Evolutionary conservation across 2,888 invertebrate species (phyloP).

Genomic region (Hirtodrosophila confusa): DNA sequence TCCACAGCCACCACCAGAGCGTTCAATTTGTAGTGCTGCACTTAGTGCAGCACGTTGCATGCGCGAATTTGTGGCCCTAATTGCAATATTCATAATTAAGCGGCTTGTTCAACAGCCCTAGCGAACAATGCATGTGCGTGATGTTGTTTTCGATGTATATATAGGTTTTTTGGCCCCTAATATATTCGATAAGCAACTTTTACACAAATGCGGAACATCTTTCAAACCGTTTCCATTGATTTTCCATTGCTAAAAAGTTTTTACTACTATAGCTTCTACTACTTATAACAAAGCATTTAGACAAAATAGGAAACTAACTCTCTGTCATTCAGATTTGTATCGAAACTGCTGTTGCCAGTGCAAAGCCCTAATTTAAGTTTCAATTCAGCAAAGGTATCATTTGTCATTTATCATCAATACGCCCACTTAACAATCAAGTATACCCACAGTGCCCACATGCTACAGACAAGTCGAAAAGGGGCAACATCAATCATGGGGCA

Average conservation of each 20-base stretch:
- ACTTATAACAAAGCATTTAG: too few species aligned
- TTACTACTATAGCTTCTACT: too few species aligned
- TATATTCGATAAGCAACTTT: too few species aligned
- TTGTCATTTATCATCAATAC: conserved; percentile 52
- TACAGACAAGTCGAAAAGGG: conserved; percentile 14
- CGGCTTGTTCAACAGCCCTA: conserved; percentile 14
- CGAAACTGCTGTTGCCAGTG: conserved; percentile 8
- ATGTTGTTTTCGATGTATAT: background rate
- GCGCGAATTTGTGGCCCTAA: conserved; percentile 50
- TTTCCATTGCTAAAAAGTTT: too few species aligned
- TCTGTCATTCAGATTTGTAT: background rate
- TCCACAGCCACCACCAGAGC: conserved; percentile 19
- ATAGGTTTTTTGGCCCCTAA: too few species aligned
- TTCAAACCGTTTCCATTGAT: too few species aligned
- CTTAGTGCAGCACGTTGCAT: conserved; percentile 52
- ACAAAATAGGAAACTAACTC: too few species aligned
- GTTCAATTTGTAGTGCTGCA: conserved; percentile 33
- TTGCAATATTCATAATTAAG: conserved; percentile 68
- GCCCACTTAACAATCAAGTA: conserved; percentile 43
- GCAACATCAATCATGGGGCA: conserved; percentile 57
- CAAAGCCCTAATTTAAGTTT: conserved; percentile 42
- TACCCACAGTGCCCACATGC: conserved; percentile 21
- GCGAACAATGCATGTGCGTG: conserved; percentile 18
- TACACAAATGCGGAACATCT: too few species aligned
- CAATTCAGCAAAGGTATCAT: conserved; percentile 1